Conservation (phyloP, 2,797 vertebrate species). For the Pangasius mekongensis region DNA sequence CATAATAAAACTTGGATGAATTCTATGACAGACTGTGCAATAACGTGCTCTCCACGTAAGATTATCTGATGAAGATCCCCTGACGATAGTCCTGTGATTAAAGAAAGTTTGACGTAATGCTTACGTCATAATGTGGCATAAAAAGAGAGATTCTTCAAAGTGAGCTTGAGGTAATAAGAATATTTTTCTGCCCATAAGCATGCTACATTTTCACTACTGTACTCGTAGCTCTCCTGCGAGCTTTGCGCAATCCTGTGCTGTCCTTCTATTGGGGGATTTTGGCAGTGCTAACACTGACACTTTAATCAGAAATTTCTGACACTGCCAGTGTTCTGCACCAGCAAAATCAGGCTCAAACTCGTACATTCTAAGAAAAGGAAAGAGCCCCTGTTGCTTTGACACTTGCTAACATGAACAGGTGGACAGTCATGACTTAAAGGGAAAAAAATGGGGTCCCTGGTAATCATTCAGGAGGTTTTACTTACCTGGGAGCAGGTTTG, state of each 20-base stretch:
- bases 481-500: constrained; percentile 81
- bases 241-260: not conserved
- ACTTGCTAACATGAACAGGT: not conserved
- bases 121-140: not conserved
- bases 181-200: not conserved
- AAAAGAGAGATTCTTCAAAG: not conserved
- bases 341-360: not conserved
- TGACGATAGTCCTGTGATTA: not conserved
- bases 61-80: not conserved
- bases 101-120: not conserved
- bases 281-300: not conserved
- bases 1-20: not conserved
- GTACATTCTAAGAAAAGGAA: not conserved
- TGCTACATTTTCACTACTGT: not conserved
- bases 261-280: not conserved
- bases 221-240: not conserved
- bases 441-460: not conserved
- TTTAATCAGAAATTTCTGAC: not conserved
- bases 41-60: not conserved
- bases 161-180: not conserved
- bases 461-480: not conserved
- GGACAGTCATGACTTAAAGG: not conserved
- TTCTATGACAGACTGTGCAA: not conserved
- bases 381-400: not conserved
- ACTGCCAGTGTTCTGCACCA: not conserved